These are phyloP conservation scores for Notoglanidium macrostoma DNA, from an alignment of 2,797 vertebrate species.

Conservation along the genomic window DNA sequence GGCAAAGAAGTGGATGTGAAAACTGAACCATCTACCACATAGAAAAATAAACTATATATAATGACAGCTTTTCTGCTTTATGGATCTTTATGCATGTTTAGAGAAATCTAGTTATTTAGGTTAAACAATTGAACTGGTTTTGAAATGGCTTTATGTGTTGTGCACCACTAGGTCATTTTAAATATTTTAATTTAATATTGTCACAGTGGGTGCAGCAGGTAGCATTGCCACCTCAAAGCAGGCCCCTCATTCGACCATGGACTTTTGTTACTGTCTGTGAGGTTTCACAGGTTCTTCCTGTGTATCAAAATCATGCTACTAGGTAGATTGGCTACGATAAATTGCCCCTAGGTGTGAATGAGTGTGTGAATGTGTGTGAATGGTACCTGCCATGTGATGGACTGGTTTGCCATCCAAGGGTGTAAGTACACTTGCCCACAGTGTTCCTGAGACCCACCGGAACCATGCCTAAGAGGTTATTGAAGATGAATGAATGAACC, in stretches of 20 bases:
- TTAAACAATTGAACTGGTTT: background rate
- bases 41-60: conserved; percentile 47
- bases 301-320: background rate
- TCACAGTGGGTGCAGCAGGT: background rate
- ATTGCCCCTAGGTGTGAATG: background rate
- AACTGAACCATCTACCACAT: conserved; percentile 19
- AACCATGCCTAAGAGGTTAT: background rate
- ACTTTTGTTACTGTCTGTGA: background rate
- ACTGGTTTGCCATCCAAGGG: background rate
- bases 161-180: background rate
- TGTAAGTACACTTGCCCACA: background rate
- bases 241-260: background rate
- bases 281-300: background rate
- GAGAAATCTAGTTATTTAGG: background rate
- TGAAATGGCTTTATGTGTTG: background rate
- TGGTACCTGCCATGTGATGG: background rate
- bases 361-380: background rate
- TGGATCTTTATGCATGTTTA: background rate
- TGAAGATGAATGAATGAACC: background rate
- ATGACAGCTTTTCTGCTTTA: conserved; percentile 22
- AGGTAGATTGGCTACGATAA: background rate
- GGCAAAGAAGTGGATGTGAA: conserved; percentile 9
- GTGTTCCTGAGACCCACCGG: background rate
- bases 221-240: background rate
- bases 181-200: background rate